These are phyloP conservation scores for Drosophila mulleri DNA, from an alignment of 2,888 invertebrate genomes.

Conservation along the genomic window DNA sequence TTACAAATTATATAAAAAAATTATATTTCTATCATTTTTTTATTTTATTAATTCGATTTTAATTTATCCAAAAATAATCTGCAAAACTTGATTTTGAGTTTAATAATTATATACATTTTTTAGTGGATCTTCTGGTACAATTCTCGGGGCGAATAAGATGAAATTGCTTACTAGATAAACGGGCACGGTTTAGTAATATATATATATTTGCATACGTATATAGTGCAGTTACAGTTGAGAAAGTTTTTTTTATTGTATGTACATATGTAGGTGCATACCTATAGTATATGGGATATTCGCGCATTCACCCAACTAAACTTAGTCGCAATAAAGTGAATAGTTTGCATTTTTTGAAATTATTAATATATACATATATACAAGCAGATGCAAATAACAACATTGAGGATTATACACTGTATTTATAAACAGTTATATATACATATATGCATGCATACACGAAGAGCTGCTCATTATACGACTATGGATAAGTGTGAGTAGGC, in stretches of 20 bases:
- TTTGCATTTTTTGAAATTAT: constrained; percentile 61
- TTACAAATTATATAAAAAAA: background rate
- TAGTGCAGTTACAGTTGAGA: constrained; percentile 35
- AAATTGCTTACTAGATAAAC: constrained; percentile 26
- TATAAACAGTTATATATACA: constrained; percentile 57
- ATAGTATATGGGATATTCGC: constrained; percentile 25
- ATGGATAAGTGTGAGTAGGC: constrained; percentile 31
- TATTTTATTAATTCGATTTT: background rate
- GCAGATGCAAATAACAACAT: constrained; percentile 19
- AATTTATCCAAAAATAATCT: background rate
- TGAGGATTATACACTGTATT: constrained; percentile 54
- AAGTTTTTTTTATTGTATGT: constrained; percentile 20
- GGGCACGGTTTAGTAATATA: constrained; percentile 18
- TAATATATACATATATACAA: constrained; percentile 37
- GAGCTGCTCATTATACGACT: constrained; percentile 50
- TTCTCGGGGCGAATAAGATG: background rate
- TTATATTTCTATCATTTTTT: background rate
- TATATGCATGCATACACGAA: constrained; percentile 37
- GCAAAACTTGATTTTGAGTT: background rate
- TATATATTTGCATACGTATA: constrained; percentile 11
- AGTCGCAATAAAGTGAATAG: constrained; percentile 47
- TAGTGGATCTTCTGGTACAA: background rate
- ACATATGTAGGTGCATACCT: constrained; percentile 24
- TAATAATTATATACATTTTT: background rate
- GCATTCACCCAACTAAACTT: constrained; percentile 38